Conservation (phyloP, 2,888 invertebrate species). For the Villa cingulata region DNA sequence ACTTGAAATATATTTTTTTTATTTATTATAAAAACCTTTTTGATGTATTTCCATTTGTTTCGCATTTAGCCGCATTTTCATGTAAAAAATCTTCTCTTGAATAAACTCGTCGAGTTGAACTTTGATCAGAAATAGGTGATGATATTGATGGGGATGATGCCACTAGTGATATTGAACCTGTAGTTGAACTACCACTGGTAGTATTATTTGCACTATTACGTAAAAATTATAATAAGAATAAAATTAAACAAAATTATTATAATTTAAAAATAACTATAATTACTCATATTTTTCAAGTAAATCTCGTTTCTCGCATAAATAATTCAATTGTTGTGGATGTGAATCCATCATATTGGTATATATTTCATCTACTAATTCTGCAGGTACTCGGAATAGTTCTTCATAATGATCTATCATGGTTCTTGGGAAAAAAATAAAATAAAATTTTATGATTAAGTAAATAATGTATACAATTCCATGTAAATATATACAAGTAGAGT, state of each 20-base stretch:
- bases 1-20: too few species aligned
- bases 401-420: conserved; percentile 59
- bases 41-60: conserved; percentile 22
- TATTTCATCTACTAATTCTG: conserved; percentile 73
- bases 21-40: conserved; percentile 10
- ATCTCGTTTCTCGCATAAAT: conserved; percentile 35
- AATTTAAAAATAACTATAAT: not conserved
- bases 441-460: too few species aligned
- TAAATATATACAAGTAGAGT: too few species aligned
- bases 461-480: too few species aligned
- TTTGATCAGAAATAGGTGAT: not conserved
- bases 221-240: not conserved
- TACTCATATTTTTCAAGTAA: conserved; percentile 17
- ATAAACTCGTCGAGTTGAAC: conserved; percentile 36
- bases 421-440: conserved; percentile 16
- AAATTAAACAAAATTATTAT: not conserved
- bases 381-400: conserved; percentile 60
- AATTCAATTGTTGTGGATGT: conserved; percentile 68
- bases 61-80: conserved; percentile 54
- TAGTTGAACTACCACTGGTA: conserved; percentile 14
- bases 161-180: conserved; percentile 14
- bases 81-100: conserved; percentile 64
- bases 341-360: conserved; percentile 74
- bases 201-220: conserved; percentile 17
- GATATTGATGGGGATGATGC: conserved; percentile 1